These are phyloP conservation scores for Caerostris darwini DNA, from an alignment of 1,140 invertebrate genomes.

Conservation along the genomic window DNA sequence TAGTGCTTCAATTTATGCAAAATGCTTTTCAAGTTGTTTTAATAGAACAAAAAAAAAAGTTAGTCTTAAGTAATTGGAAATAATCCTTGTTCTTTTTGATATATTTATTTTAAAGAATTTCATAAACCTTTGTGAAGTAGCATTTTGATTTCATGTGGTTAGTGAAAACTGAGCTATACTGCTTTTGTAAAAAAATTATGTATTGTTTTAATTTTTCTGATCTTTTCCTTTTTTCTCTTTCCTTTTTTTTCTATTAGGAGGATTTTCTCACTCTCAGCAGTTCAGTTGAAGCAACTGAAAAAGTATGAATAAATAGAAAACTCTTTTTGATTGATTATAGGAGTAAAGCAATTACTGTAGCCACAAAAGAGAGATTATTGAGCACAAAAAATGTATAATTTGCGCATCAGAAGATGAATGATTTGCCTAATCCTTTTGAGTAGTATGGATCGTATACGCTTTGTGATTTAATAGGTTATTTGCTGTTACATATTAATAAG, in stretches of 20 bases:
- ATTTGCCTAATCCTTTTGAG: conserved; percentile 5
- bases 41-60: too few species aligned
- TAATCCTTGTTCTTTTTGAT: too few species aligned
- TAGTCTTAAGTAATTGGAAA: too few species aligned
- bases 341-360: not conserved
- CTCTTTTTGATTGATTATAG: conserved; percentile 1
- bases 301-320: not conserved
- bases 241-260: not conserved
- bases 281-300: not conserved
- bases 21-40: too few species aligned
- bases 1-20: too few species aligned
- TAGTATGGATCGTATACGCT: not conserved
- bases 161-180: too few species aligned
- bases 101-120: too few species aligned
- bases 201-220: too few species aligned
- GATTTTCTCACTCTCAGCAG: not conserved
- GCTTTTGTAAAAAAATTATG: too few species aligned
- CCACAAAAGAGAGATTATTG: not conserved
- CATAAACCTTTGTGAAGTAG: too few species aligned
- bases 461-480: conserved; percentile 36
- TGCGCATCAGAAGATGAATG: not conserved
- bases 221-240: too few species aligned
- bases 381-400: not conserved
- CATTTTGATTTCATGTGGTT: too few species aligned
- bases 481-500: conserved; percentile 27